These are phyloP conservation scores for Monochamus alternatus DNA, from an alignment of 2,888 invertebrate species.

Conservation along the genomic window DNA sequence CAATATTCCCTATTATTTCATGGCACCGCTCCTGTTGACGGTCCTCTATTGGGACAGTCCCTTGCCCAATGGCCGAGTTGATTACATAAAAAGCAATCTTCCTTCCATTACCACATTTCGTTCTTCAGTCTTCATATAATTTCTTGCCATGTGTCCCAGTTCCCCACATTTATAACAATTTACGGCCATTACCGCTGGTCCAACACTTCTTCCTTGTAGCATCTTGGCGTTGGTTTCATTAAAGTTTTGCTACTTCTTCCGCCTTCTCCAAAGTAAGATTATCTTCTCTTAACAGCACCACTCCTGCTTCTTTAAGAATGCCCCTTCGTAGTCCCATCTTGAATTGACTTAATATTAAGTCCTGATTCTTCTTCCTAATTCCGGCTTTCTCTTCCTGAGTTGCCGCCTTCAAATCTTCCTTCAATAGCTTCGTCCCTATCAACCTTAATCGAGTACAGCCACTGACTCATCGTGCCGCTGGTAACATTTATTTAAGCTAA, in stretches of 20 bases:
- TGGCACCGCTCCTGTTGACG: background rate
- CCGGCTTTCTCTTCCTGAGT: constrained; percentile 19
- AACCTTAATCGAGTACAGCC: constrained; percentile 20
- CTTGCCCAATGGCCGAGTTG: background rate
- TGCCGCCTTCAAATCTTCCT: background rate
- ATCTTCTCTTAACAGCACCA: constrained; percentile 4
- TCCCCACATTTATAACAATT: constrained; percentile 6
- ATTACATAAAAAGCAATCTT: background rate
- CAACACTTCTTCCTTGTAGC: background rate
- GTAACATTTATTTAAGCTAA: background rate
- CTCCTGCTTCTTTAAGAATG: constrained; percentile 8
- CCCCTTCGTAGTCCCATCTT: constrained; percentile 31
- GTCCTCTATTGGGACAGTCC: background rate
- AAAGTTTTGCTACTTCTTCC: background rate
- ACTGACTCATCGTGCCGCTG: constrained; percentile 39
- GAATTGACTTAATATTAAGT: constrained; percentile 36
- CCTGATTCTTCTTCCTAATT: constrained; percentile 22
- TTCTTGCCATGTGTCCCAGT: background rate
- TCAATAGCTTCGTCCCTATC: constrained; percentile 6
- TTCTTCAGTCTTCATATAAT: background rate
- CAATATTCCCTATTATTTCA: background rate
- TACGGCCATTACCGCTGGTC: background rate
- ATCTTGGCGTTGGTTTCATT: background rate
- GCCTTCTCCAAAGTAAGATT: constrained; percentile 9
- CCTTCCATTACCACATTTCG: background rate